A percentile compares a stretch with the other conserved stretches of the same genome.
These are phyloP conservation scores for Agrotis clavis DNA, from an alignment of 2,888 invertebrate species.

Conservation along the genomic window DNA sequence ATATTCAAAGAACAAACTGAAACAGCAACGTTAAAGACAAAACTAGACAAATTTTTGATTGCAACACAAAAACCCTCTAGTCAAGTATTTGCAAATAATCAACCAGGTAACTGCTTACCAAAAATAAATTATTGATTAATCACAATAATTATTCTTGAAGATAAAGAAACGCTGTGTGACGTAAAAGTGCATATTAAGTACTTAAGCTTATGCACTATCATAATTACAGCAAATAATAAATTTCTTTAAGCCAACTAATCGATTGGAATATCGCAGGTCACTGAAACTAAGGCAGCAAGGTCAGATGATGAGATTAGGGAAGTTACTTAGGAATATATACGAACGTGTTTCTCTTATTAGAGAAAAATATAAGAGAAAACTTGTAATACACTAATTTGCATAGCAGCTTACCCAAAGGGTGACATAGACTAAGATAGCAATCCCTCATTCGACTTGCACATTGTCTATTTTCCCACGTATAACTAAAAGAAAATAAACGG, in stretches of 20 bases:
- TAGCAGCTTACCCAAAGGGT: neutral
- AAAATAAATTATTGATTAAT: constrained; percentile 27
- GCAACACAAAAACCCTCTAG: neutral
- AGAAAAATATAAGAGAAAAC: neutral
- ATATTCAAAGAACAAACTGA: no score
- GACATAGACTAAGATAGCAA: constrained; percentile 7
- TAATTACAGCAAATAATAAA: neutral
- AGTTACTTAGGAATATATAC: no score
- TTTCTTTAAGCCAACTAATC: neutral
- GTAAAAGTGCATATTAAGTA: constrained; percentile 22
- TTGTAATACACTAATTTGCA: neutral
- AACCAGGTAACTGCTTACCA: constrained; percentile 2
- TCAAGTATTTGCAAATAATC: neutral
- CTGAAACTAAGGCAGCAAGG: neutral
- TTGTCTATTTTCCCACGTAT: constrained; percentile 58
- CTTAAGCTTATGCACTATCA: neutral
- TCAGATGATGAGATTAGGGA: neutral
- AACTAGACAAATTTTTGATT: neutral
- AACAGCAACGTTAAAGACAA: neutral
- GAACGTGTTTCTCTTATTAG: no score
- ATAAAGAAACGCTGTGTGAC: constrained; percentile 24
- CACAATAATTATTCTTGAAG: neutral
- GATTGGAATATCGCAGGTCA: neutral
- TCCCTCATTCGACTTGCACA: constrained; percentile 5
- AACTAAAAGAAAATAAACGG: constrained; percentile 55